These are phyloP conservation scores for Sarcophaga subvicina DNA, from an alignment of 2,888 invertebrate species.

Conservation along the genomic window DNA sequence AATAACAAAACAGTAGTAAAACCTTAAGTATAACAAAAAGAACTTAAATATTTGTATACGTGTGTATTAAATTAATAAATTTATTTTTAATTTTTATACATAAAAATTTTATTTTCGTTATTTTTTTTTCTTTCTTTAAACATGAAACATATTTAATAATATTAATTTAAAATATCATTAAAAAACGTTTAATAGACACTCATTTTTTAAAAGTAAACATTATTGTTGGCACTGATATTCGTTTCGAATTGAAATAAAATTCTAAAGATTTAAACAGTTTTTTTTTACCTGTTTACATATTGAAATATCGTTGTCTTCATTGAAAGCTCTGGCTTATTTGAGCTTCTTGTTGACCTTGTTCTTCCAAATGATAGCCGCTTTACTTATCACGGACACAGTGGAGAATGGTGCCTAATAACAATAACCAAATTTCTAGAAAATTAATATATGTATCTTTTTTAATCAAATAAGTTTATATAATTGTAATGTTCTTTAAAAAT, in stretches of 20 bases:
- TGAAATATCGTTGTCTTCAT: constrained; percentile 6
- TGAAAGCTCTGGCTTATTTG: constrained; percentile 42
- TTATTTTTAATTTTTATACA: not conserved
- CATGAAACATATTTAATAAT: not conserved
- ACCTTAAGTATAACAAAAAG: not conserved
- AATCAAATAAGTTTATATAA: too few relatives aligned
- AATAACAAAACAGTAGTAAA: not conserved
- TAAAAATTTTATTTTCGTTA: not conserved
- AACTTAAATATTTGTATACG: not conserved
- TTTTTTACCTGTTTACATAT: constrained; percentile 18
- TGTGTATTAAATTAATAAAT: not conserved
- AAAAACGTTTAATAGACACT: constrained; percentile 16
- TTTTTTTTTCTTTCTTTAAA: not conserved
- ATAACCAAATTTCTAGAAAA: not conserved
- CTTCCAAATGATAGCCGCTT: constrained; percentile 35
- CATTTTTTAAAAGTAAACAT: constrained; percentile 20
- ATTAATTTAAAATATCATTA: too few relatives aligned
- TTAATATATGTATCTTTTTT: not conserved
- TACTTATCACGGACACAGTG: constrained; percentile 19
- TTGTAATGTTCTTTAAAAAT: too few relatives aligned
- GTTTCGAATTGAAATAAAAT: constrained; percentile 17
- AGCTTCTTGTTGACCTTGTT: constrained; percentile 64
- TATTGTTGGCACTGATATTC: not conserved
- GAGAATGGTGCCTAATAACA: constrained; percentile 25
- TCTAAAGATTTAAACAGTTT: not conserved